A percentile compares a stretch with the other conserved stretches of the same genome.
phyloP scores from a whole-genome alignment of 2,888 invertebrate species.

The Cheilosia vernalis region DNA sequence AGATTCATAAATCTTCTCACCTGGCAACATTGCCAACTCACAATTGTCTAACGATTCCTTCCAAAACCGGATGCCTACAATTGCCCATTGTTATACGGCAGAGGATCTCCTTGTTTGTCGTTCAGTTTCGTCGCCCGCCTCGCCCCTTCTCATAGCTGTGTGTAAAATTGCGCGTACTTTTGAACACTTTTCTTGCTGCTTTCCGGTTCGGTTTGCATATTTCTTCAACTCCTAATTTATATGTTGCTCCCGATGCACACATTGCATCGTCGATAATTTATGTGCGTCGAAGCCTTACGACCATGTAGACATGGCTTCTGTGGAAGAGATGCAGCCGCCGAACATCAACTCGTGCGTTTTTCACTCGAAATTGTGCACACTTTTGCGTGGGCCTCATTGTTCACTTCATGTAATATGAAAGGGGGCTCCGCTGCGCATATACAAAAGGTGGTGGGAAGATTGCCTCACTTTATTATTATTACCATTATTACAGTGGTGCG shows the following conservation, averaged over 20 bases:
- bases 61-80: slow-evolving; percentile 66
- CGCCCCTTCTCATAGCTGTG: not conserved
- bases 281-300: slow-evolving; percentile 65
- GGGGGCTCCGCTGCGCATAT: not conserved
- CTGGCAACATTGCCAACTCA: slow-evolving; percentile 46
- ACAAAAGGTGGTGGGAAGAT: slow-evolving; percentile 60
- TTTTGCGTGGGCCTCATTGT: slow-evolving; percentile 73
- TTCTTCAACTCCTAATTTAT: slow-evolving; percentile 59
- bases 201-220: slow-evolving; percentile 35
- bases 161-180: slow-evolving; percentile 41
- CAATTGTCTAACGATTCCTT: slow-evolving; percentile 57
- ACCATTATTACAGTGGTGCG: slow-evolving; percentile 55
- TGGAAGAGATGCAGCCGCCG: slow-evolving; percentile 26
- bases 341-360: slow-evolving; percentile 52
- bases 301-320: slow-evolving; percentile 69
- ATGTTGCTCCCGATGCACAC: slow-evolving; percentile 65
- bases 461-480: slow-evolving; percentile 73
- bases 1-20: not conserved
- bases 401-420: slow-evolving; percentile 15
- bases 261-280: slow-evolving; percentile 65
- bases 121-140: not conserved
- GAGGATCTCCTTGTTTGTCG: slow-evolving; percentile 53
- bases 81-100: slow-evolving; percentile 61
- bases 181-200: slow-evolving; percentile 17
- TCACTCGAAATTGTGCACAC: slow-evolving; percentile 36